A percentile compares a stretch with the other conserved stretches of the same genome.
These are phyloP conservation scores for Leptobrachium leishanense DNA, from an alignment of 2,113 vertebrate genomes.

Conservation along the genomic window DNA sequence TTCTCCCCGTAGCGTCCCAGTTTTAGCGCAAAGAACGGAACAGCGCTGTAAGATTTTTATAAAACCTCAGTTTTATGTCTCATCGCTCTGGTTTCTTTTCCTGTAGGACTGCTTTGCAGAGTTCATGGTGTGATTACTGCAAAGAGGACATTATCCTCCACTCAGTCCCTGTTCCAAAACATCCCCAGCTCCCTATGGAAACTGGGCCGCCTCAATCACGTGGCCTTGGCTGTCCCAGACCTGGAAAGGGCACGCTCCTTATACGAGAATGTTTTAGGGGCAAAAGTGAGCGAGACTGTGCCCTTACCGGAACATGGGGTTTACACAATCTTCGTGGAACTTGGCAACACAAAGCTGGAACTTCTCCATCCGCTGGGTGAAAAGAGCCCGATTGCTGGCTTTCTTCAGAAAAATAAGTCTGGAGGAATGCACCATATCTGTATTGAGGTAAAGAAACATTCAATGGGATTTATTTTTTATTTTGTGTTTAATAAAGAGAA, in stretches of 20 bases:
- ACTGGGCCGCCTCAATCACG: conserved; percentile 86
- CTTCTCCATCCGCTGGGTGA: conserved; percentile 89
- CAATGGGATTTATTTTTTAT: too few relatives aligned
- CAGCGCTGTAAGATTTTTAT: too few relatives aligned
- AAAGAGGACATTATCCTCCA: conserved; percentile 55
- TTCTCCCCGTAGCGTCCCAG: too few relatives aligned
- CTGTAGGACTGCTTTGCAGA: conserved; percentile 67
- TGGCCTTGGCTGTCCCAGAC: conserved; percentile 90
- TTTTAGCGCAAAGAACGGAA: too few relatives aligned
- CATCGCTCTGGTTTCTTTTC: conserved; percentile 3
- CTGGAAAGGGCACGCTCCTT: conserved; percentile 81
- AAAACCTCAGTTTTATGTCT: too few relatives aligned
- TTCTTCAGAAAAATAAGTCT: conserved; percentile 87
- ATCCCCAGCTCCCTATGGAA: conserved; percentile 76
- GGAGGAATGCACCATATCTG: conserved; percentile 97
- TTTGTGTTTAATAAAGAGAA: too few relatives aligned
- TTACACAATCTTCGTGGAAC: conserved; percentile 89
- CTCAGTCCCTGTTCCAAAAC: conserved; percentile 51
- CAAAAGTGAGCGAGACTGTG: conserved; percentile 77
- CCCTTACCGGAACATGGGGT: conserved; percentile 90
- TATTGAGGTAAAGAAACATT: conserved; percentile 79
- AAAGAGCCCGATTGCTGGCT: conserved; percentile 85
- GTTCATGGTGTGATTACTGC: conserved; percentile 27
- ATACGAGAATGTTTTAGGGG: conserved; percentile 84
- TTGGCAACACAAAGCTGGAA: conserved; percentile 93